Evolutionary conservation across 2,113 vertebrate species (phyloP).

Genomic region (Tauraco erythrolophus): DNA sequence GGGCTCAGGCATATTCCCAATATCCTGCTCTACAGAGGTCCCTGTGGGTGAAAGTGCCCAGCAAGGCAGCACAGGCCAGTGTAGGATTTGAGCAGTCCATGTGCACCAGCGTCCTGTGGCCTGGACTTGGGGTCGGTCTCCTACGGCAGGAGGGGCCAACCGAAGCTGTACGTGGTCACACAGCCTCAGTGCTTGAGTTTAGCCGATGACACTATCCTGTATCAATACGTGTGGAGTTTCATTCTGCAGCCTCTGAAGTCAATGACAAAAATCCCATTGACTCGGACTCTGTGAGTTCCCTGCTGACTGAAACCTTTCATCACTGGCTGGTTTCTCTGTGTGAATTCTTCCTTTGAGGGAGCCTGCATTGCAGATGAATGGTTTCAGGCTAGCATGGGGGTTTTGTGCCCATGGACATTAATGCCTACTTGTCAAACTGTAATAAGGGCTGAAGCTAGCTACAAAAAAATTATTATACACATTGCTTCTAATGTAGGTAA

Average conservation of each 20-base stretch:
- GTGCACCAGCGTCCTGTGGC: fast-evolving
- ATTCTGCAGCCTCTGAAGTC: neutral
- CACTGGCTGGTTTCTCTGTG: neutral
- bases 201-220: fast-evolving
- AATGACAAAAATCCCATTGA: neutral
- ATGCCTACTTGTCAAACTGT: neutral
- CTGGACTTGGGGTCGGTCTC: neutral
- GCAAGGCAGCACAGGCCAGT: fast-evolving
- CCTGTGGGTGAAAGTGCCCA: fast-evolving
- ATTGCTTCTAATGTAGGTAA: neutral
- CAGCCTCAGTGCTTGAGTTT: fast-evolving
- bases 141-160: neutral
- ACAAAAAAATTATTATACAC: neutral
- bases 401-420: neutral
- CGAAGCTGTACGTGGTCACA: fast-evolving
- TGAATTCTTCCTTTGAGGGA: neutral
- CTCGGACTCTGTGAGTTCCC: neutral
- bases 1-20: fast-evolving
- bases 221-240: fast-evolving
- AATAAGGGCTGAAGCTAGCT: neutral
- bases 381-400: neutral
- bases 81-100: fast-evolving
- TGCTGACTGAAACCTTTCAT: fast-evolving
- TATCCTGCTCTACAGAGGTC: fast-evolving
- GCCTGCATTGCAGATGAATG: neutral